Percentiles rank a stretch among this genome's conserved stretches.
Conservation (phyloP, 1,140 invertebrate genomes). For the Adoxophyes honmai region DNA sequence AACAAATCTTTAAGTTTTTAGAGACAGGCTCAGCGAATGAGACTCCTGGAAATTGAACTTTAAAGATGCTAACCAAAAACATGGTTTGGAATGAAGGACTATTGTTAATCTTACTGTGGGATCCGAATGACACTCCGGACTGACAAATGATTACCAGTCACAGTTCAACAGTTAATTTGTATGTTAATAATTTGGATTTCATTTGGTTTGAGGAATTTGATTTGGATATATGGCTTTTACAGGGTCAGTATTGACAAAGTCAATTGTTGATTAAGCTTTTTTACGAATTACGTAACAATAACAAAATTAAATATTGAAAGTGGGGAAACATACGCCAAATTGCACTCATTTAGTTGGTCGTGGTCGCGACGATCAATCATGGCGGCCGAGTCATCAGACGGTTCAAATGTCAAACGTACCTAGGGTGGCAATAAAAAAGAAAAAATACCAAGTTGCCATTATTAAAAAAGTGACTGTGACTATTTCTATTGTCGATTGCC, state of each 20-base stretch:
- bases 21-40: slow-evolving; percentile 17
- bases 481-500: slow-evolving; percentile 76
- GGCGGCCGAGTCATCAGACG: slow-evolving; percentile 69
- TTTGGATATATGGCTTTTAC: neutral
- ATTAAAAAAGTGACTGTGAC: slow-evolving; percentile 77
- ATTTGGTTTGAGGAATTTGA: slow-evolving; percentile 22
- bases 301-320: slow-evolving; percentile 41
- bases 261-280: no score
- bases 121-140: slow-evolving; percentile 60
- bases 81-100: slow-evolving; percentile 31
- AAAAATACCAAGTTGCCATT: slow-evolving; percentile 69
- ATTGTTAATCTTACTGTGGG: slow-evolving; percentile 32
- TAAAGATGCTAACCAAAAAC: slow-evolving; percentile 17
- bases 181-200: slow-evolving; percentile 53
- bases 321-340: slow-evolving; percentile 69
- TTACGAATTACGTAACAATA: slow-evolving; percentile 40
- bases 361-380: slow-evolving; percentile 72
- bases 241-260: no score
- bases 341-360: slow-evolving; percentile 69
- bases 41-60: slow-evolving; percentile 37
- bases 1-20: neutral
- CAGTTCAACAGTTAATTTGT: slow-evolving; percentile 65
- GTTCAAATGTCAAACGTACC: slow-evolving; percentile 75
- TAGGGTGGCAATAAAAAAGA: slow-evolving; percentile 74
- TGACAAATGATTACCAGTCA: slow-evolving; percentile 69